phyloP scores from a whole-genome alignment of 1,140 invertebrate species.

The Atta texana region DNA sequence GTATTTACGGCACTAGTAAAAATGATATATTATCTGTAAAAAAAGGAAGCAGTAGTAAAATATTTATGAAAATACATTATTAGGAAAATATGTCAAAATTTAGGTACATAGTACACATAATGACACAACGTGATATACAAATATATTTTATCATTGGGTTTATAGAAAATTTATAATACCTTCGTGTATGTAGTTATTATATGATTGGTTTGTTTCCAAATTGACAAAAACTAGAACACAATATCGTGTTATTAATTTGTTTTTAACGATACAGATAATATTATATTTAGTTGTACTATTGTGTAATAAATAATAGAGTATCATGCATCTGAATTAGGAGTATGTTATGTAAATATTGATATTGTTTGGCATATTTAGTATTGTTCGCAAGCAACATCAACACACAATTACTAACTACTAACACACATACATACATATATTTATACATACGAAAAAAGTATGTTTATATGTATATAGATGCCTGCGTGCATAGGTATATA shows the following conservation, averaged over 20 bases:
- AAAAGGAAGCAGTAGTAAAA: constrained; percentile 49
- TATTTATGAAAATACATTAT: constrained; percentile 48
- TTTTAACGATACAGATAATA: constrained; percentile 2
- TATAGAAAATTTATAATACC: constrained; percentile 27
- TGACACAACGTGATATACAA: constrained; percentile 43
- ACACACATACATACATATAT: constrained; percentile 7
- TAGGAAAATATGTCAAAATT: constrained; percentile 52
- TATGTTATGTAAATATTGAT: constrained; percentile 41
- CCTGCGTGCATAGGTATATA: constrained; percentile 27
- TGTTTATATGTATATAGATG: constrained; percentile 47
- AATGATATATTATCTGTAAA: constrained; percentile 50
- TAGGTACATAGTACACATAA: constrained; percentile 39
- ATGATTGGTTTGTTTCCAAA: background rate
- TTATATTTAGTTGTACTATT: constrained; percentile 43
- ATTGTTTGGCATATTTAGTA: constrained; percentile 45
- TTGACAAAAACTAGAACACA: background rate
- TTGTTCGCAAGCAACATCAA: constrained; percentile 14
- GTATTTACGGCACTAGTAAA: constrained; percentile 37
- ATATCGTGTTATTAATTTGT: constrained; percentile 10
- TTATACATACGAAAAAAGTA: constrained; percentile 43
- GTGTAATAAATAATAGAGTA: constrained; percentile 29
- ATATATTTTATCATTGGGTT: constrained; percentile 11
- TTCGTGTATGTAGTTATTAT: constrained; percentile 1
- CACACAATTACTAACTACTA: background rate
- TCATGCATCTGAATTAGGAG: constrained; percentile 22